Base-by-base conservation (phyloP, 2,113 vertebrate genomes). In the Thalassoma bifasciatum region DNA sequence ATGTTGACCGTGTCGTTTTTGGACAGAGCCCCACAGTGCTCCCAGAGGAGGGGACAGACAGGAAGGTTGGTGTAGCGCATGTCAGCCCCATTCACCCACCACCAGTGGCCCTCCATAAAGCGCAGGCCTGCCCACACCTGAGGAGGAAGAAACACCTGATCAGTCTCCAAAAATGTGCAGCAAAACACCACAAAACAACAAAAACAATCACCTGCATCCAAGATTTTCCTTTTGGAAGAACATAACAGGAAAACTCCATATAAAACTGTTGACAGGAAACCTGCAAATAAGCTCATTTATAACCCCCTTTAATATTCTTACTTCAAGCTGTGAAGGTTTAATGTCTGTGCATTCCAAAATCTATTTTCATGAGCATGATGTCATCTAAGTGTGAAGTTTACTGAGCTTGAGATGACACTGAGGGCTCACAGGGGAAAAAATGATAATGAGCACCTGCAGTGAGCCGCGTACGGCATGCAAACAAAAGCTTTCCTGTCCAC, bases 61-160 rank as follows among this genome's bases (percentile, higher is more conserved):
- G 86, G 68, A 63, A 83, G 57, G 40, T 66, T 58, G 1, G 62
- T 0, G 69, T 65, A 38, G 49, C 1, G 8, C 56, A 84, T 0
- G 0, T n/a, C 1, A 0, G 40, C 67, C 8, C 44, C 9, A 10
- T 90, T 77, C 34, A 86, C 30, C 84, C 86, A 88, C 61, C 78
- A 17, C 88, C 88, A 88, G 0, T 44, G 3, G 50, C 58, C 72
- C 3, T 53, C 86, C 71, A 90, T 79, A 79, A 85, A 90, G 37
- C 64, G 67, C 2, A 90, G 86, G 16, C 86, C 86, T 2, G 22
- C 14, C 88, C 88, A 90, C 67, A 88, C 79, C 88, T 88, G 9
- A 0, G 17, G 60, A 6, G 52, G 12, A 62, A 34, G 17, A 67
- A 63, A 34, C 34, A 26, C 11, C 22, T 8, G 11, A 21, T 68